Percentiles rank a stretch among this genome's conserved stretches.
Evolutionary conservation across 2,888 invertebrate genomes (phyloP).

Genomic region (Hipparchia semele): DNA sequence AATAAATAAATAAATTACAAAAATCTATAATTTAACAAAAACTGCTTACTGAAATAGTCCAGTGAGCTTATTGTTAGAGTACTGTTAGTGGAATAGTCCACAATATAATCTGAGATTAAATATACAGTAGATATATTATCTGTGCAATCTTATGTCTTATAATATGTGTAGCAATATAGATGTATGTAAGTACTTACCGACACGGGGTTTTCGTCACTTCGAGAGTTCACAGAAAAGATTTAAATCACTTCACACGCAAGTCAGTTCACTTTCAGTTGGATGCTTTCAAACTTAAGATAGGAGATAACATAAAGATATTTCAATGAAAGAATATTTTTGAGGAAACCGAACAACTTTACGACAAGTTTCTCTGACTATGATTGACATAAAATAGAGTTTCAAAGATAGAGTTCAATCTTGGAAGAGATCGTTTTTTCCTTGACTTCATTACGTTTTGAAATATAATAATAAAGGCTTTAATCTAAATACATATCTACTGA

Average conservation of each 20-base stretch:
- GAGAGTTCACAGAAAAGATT: constrained; percentile 35
- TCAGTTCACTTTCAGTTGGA: constrained; percentile 28
- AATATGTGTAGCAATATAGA: background rate
- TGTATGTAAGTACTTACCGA: constrained; percentile 26
- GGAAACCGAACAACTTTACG: background rate
- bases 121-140: background rate
- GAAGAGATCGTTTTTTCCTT: constrained; percentile 22
- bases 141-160: too few species aligned
- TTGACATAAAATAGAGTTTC: background rate
- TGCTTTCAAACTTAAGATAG: constrained; percentile 34
- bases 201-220: constrained; percentile 27
- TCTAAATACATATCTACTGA: constrained; percentile 27
- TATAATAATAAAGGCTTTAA: constrained; percentile 23
- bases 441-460: constrained; percentile 20
- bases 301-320: background rate
- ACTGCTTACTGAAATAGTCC: too few species aligned
- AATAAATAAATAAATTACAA: too few species aligned
- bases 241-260: constrained; percentile 38
- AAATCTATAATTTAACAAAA: too few species aligned
- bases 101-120: background rate
- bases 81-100: too few species aligned
- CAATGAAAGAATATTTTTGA: background rate
- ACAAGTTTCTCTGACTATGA: background rate
- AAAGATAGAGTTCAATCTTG: constrained; percentile 1
- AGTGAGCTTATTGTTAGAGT: too few species aligned